phyloP scores from a whole-genome alignment of 92 coral and sea anemone species.

The Meandrina meandrites region DNA sequence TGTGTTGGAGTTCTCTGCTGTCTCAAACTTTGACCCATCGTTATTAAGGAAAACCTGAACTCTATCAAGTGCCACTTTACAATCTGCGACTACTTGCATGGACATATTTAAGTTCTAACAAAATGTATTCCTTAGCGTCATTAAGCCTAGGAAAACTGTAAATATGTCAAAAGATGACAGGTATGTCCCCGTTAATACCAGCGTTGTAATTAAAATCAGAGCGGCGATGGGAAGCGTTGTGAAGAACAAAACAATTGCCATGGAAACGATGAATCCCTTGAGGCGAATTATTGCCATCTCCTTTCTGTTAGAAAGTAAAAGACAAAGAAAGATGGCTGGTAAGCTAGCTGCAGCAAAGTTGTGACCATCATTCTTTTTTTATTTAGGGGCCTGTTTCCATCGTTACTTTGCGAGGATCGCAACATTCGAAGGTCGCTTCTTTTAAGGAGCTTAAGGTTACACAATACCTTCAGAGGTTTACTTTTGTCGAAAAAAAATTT shows the following conservation, averaged over 20 bases:
- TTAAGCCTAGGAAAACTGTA: background rate
- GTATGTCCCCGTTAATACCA: background rate
- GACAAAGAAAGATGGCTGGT: no score
- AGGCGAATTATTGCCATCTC: background rate
- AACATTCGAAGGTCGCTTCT: no score
- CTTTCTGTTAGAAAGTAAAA: background rate
- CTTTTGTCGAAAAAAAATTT: no score
- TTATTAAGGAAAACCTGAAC: background rate
- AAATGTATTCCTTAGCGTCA: background rate
- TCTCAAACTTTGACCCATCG: background rate
- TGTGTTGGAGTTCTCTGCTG: background rate
- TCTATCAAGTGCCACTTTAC: slow-evolving; percentile 22
- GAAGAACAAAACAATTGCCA: background rate
- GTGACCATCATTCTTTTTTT: no score
- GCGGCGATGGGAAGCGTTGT: background rate
- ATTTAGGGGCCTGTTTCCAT: no score
- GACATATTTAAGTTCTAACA: background rate
- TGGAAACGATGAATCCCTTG: background rate
- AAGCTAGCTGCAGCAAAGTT: no score
- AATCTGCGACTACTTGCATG: background rate
- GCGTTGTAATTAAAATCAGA: background rate
- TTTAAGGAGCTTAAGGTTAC: no score
- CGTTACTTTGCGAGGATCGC: no score
- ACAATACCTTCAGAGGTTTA: no score
- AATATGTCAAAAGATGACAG: background rate